These are phyloP conservation scores for Rynchops niger DNA, from an alignment of 2,113 vertebrate genomes.

Conservation along the genomic window DNA sequence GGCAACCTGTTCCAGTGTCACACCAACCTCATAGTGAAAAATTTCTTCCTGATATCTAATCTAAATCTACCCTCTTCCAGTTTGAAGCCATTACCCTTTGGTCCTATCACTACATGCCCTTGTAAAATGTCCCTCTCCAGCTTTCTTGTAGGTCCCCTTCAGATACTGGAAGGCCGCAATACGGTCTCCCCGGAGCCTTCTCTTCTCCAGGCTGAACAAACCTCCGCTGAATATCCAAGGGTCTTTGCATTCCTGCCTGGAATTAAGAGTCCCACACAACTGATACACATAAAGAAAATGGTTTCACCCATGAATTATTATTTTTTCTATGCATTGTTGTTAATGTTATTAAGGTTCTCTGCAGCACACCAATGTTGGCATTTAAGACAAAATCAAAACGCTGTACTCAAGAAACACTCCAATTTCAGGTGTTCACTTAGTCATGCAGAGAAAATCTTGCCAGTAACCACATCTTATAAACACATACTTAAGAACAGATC, in stretches of 20 bases:
- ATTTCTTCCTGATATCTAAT: background rate
- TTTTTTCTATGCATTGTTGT: background rate
- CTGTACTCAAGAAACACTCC: background rate
- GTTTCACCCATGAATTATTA: background rate
- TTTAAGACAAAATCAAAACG: background rate
- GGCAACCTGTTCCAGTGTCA: background rate
- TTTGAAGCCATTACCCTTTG: background rate
- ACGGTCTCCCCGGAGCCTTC: background rate
- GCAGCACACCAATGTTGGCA: background rate
- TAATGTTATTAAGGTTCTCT: background rate
- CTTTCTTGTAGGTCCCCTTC: background rate
- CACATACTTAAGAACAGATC: background rate
- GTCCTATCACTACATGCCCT: background rate
- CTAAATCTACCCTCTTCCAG: too few relatives aligned
- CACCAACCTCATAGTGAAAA: background rate
- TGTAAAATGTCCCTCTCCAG: background rate
- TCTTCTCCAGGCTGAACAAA: background rate
- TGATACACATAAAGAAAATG: background rate
- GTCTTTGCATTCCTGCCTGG: background rate
- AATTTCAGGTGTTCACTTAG: background rate
- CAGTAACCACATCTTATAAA: background rate
- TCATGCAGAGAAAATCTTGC: background rate
- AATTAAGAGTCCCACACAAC: background rate
- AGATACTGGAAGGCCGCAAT: background rate
- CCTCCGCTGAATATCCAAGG: background rate